A percentile compares a stretch with the other conserved stretches of the same genome.
Conservation (phyloP, 2,888 invertebrate genomes). For the Ochropacha duplaris region DNA sequence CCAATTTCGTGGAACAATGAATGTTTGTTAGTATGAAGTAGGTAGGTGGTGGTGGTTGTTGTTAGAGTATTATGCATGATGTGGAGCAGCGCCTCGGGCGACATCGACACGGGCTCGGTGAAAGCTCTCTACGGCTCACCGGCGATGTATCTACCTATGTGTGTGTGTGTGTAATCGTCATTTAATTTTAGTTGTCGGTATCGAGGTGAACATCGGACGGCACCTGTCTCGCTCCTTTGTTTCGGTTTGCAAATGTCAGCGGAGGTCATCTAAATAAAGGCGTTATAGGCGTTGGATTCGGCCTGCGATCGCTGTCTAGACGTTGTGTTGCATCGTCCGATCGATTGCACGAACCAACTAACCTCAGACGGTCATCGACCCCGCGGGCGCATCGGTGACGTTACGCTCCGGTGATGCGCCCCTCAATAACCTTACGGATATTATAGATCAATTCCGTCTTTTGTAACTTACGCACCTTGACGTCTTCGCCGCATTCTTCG, state of each 20-base stretch:
- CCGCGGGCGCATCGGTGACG: constrained; percentile 81
- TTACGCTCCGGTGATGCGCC: constrained; percentile 80
- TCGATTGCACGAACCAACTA: constrained; percentile 79
- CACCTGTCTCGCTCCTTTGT: constrained; percentile 80
- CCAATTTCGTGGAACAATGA: constrained; percentile 44
- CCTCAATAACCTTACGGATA: constrained; percentile 69
- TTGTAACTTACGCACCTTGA: constrained; percentile 43
- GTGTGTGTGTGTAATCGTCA: constrained; percentile 59
- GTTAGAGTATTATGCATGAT: constrained; percentile 45
- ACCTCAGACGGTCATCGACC: constrained; percentile 80
- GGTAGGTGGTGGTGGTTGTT: constrained; percentile 2
- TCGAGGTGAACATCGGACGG: constrained; percentile 60
- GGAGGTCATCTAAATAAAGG: constrained; percentile 82
- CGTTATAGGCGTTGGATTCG: constrained; percentile 70
- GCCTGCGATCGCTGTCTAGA: constrained; percentile 77
- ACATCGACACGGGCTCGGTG: constrained; percentile 53
- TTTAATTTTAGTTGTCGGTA: constrained; percentile 71
- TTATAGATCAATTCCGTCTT: constrained; percentile 56
- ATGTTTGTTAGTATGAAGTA: constrained; percentile 37
- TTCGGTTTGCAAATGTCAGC: constrained; percentile 78
- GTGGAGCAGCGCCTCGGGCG: constrained; percentile 53
- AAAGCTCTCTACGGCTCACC: constrained; percentile 66
- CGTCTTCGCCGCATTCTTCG: constrained; percentile 36
- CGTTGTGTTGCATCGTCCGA: constrained; percentile 79
- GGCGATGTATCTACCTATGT: constrained; percentile 35